Evolutionary conservation across 2,113 vertebrate species (phyloP), one percentile per base, ranked within the genome.

Genomic region (Corythornis madagascariensis): DNA sequence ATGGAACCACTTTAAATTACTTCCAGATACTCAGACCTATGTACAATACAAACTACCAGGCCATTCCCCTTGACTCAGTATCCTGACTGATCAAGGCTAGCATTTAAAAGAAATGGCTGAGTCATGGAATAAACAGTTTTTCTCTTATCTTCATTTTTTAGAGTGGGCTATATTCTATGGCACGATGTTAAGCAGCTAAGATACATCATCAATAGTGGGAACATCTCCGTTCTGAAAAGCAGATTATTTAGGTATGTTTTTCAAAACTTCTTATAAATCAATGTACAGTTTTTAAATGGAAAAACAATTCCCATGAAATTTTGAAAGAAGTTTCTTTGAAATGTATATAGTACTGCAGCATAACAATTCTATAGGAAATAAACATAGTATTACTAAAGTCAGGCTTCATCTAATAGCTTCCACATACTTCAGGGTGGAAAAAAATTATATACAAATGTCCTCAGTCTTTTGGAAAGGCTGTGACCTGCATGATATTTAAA

Each of bases 401-500:
- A 94, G 84, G 73, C 85, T 97, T 97, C 75, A 94, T 80, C 63
- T 94, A 91, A 96, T 95, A 86, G 72, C 93, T 97, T 92, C 91
- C 94, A 90, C 79, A 83, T 89, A 95, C 65, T 96, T 86, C 73
- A 66, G 55, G 35, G 25, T 91, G 82, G 89, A 95, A 95, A 96
- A 96, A 98, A 97, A 92, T 97, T 98, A 97, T 94, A 95, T 94
- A 96, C 90, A 97, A 97, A 98, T 97, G 94, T 97, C 96, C 88
- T 89, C 95, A 97, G 96, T 93, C 93, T 97, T 98, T 96, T 91
- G 96, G 96, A 96, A 97, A 97, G 97, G 92, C 97, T 97, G 87
- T 98, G 98, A 98, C 98, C 98, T 97, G 96, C 92, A 88, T 93
- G 95, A 97, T 93, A 97, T 97, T 98, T 98, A 97, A 97, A 98